Percentiles rank a stretch among this genome's conserved stretches.
phyloP scores from a whole-genome alignment of 2,797 vertebrate species.

The Pachyuromys duprasi region DNA sequence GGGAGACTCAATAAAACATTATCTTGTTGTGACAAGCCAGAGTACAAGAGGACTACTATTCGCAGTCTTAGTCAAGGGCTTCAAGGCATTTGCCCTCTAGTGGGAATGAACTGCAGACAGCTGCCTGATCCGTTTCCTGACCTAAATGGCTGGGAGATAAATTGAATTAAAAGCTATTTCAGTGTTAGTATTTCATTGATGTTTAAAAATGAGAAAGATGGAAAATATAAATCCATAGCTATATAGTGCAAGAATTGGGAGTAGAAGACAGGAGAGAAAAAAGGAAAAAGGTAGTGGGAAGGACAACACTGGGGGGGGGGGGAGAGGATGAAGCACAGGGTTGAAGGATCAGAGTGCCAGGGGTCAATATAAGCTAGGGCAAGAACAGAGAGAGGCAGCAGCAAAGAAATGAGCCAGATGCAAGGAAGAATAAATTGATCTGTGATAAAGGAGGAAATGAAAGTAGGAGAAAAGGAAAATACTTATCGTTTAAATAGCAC shows the following conservation, averaged over 20 bases:
- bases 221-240: background rate
- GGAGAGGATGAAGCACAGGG: background rate
- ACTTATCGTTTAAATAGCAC: conserved; percentile 63
- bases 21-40: conserved; percentile 6
- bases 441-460: conserved; percentile 64
- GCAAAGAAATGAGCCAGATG: background rate
- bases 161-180: conserved; percentile 30
- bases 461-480: conserved; percentile 58
- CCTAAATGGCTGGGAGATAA: background rate
- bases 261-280: background rate
- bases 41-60: background rate
- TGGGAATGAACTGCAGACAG: background rate
- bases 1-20: background rate
- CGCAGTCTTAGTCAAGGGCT: background rate
- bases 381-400: conserved; percentile 12
- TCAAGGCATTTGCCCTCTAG: background rate
- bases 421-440: conserved; percentile 37
- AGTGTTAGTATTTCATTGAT: conserved; percentile 37
- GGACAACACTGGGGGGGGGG: too few species aligned
- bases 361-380: background rate
- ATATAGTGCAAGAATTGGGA: background rate
- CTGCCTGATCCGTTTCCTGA: background rate
- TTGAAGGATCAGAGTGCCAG: background rate
- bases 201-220: conserved; percentile 34
- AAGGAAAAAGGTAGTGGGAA: background rate